Conservation (phyloP, 2,888 invertebrate species). For the Catonia carolina region DNA sequence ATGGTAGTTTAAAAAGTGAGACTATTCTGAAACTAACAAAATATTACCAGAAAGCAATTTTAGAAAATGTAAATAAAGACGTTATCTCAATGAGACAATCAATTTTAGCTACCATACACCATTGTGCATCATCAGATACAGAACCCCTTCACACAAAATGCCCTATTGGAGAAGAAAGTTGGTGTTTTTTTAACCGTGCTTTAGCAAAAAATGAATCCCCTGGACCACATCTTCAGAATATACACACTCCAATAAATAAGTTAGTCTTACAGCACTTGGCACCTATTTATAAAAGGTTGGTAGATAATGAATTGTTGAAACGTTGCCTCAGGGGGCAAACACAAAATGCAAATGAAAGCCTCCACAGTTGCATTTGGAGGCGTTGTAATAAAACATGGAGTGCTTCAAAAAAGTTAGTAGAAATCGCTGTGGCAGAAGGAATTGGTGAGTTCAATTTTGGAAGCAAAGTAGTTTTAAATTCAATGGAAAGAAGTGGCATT, state of each 20-base stretch:
- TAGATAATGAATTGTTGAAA: not conserved
- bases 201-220: not conserved
- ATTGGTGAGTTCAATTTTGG: too few relatives aligned
- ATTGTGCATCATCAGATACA: conserved; percentile 1
- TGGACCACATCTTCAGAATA: not conserved
- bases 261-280: not conserved
- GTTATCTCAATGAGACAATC: too few relatives aligned
- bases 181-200: conserved; percentile 9
- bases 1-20: not conserved
- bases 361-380: conserved; percentile 28
- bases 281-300: not conserved
- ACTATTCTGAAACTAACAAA: conserved; percentile 2
- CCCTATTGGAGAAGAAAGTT: conserved; percentile 6
- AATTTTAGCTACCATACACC: too few relatives aligned
- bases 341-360: conserved; percentile 13
- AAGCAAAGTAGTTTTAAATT: too few relatives aligned
- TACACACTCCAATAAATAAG: not conserved
- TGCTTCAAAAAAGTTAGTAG: too few relatives aligned
- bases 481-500: too few relatives aligned
- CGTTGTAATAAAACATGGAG: conserved; percentile 24
- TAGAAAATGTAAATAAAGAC: too few relatives aligned
- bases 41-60: not conserved
- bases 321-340: too few relatives aligned
- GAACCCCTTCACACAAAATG: not conserved
- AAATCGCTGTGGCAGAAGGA: too few relatives aligned